Percentiles rank a stretch among this genome's conserved stretches.
These are phyloP conservation scores for Allolobophora icterica DNA, from an alignment of 2,888 invertebrate genomes.

Conservation along the genomic window DNA sequence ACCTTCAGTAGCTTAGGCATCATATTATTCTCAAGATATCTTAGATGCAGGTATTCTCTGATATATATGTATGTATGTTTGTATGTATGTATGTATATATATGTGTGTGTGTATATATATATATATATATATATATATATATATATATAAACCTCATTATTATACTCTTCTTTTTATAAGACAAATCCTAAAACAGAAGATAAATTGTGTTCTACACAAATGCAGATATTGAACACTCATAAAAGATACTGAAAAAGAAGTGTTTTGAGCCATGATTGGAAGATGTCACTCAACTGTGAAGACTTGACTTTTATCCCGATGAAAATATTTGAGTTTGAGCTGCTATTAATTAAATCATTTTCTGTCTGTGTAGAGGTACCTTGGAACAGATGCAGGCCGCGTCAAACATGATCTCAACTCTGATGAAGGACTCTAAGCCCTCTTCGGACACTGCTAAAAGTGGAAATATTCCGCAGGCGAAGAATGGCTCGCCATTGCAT, in stretches of 20 bases:
- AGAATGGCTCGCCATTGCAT: not conserved
- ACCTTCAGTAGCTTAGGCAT: too few species aligned
- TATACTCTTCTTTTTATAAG: too few species aligned
- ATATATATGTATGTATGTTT: too few species aligned
- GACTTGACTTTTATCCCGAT: not conserved
- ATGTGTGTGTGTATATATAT: too few species aligned
- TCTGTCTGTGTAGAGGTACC: not conserved
- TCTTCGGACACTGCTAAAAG: not conserved
- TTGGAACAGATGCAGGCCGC: constrained; percentile 28
- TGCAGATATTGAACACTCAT: too few species aligned
- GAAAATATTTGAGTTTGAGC: not conserved
- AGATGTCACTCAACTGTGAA: not conserved
- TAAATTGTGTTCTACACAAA: too few species aligned
- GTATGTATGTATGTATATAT: too few species aligned
- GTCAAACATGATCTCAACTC: constrained; percentile 11
- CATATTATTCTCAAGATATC: too few species aligned
- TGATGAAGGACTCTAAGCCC: not conserved
- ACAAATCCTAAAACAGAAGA: too few species aligned
- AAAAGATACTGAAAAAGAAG: not conserved
- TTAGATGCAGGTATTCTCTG: too few species aligned
- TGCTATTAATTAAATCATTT: not conserved
- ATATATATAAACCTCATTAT: too few species aligned
- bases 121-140: too few species aligned
- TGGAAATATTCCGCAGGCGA: not conserved
- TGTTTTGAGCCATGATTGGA: not conserved